Evolutionary conservation across 2,888 invertebrate genomes (phyloP).

Genomic region (Apeira syringaria): DNA sequence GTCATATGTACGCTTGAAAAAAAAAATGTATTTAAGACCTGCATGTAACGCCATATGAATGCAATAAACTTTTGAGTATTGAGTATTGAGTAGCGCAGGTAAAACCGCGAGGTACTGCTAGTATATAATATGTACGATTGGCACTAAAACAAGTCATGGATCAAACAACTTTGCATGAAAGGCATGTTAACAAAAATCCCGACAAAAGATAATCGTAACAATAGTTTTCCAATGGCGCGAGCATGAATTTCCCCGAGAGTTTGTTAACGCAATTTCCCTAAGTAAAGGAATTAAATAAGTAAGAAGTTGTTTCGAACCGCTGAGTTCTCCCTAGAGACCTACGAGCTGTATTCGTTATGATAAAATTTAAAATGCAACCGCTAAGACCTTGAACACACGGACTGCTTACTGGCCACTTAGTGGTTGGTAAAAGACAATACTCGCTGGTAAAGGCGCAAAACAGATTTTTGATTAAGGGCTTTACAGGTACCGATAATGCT

Average conservation of each 20-base stretch:
- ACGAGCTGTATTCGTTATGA: conserved; percentile 35
- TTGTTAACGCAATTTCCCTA: conserved; percentile 43
- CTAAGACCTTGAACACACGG: conserved; percentile 5
- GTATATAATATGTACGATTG: no score
- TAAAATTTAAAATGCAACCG: conserved; percentile 49
- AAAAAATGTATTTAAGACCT: no score
- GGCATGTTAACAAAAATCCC: conserved; percentile 17
- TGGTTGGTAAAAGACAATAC: no score
- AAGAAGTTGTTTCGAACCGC: conserved; percentile 35
- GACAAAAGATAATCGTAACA: conserved; percentile 27
- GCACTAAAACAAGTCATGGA: no score
- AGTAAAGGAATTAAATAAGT: conserved; percentile 52
- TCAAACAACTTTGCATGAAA: conserved; percentile 7
- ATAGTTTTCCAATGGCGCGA: conserved; percentile 22
- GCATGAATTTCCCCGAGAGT: conserved; percentile 37
- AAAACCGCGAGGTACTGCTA: no score
- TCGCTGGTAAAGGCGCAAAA: no score
- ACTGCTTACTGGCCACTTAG: neutral
- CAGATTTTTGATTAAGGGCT: no score
- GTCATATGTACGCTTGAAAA: no score
- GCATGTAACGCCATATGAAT: no score
- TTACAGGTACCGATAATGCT: no score
- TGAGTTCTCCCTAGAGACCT: conserved; percentile 28
- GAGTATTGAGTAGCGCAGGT: no score
- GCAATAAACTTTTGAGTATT: no score